Evolutionary conservation across 2,888 invertebrate species (phyloP).

Genomic region (Erebia epiphron): DNA sequence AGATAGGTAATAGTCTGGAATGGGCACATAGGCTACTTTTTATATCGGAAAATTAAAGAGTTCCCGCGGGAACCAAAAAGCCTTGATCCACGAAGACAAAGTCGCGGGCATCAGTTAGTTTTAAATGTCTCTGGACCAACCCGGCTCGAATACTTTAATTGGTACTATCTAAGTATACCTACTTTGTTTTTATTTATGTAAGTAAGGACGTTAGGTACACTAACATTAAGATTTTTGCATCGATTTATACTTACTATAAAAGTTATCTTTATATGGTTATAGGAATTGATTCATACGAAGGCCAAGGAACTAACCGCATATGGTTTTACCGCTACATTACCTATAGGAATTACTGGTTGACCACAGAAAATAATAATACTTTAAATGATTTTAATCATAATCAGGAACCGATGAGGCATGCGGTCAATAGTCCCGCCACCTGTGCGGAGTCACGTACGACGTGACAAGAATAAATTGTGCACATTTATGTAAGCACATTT

Average conservation of each 20-base stretch:
- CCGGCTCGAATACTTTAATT: too few relatives aligned
- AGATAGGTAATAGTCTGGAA: too few relatives aligned
- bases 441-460: conserved; percentile 46
- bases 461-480: conserved; percentile 58
- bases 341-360: conserved; percentile 20
- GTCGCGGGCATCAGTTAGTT: too few relatives aligned
- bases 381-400: conserved; percentile 11
- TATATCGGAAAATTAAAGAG: too few relatives aligned
- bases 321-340: background rate
- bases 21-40: too few relatives aligned
- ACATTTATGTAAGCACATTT: conserved; percentile 19
- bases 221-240: background rate
- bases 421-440: conserved; percentile 37
- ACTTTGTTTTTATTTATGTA: background rate
- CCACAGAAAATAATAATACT: conserved; percentile 4
- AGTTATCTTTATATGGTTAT: conserved; percentile 1
- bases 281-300: conserved; percentile 8
- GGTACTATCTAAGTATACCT: too few relatives aligned
- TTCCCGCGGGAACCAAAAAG: too few relatives aligned
- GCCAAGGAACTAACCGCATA: conserved; percentile 7
- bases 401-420: conserved; percentile 34
- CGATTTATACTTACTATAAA: conserved; percentile 11
- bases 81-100: too few relatives aligned
- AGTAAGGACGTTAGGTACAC: background rate
- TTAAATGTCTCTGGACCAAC: too few relatives aligned